phyloP scores from a whole-genome alignment of 35 echinoderm and acorn worm species.

The Diadema setosum region DNA sequence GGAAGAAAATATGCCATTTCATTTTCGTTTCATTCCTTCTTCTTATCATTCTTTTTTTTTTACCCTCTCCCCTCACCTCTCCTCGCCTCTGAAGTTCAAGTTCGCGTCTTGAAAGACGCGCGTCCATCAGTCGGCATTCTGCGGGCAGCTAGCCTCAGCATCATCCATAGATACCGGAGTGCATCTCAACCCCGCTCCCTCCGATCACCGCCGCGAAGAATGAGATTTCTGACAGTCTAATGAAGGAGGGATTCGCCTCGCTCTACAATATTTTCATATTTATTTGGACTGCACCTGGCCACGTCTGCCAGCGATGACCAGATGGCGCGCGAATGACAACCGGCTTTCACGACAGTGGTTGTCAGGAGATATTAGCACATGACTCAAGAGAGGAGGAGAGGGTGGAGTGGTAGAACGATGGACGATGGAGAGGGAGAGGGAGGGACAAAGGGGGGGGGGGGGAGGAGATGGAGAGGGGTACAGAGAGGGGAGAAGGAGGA shows the following conservation, averaged over 20 bases:
- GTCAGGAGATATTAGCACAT: neutral
- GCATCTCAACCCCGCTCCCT: neutral
- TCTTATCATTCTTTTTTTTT: no score
- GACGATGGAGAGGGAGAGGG: neutral
- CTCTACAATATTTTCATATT: constrained; percentile 7
- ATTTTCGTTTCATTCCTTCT: no score
- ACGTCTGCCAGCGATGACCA: neutral
- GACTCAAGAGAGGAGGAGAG: neutral
- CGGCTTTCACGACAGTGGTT: constrained; percentile 12
- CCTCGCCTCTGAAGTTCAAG: no score
- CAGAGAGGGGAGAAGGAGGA: neutral
- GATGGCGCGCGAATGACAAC: neutral
- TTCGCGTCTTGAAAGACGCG: no score
- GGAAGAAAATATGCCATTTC: no score
- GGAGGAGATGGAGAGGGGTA: neutral
- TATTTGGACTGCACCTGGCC: neutral
- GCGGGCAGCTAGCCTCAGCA: no score
- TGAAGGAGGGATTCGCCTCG: neutral
- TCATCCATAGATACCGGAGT: no score
- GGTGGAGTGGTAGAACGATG: neutral
- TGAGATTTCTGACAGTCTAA: neutral
- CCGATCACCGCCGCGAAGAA: neutral
- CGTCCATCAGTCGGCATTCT: no score
- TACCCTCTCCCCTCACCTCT: no score
- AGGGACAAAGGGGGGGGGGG: neutral